Conservation (phyloP, 2,113 vertebrate genomes). For the Grantiella picta region DNA sequence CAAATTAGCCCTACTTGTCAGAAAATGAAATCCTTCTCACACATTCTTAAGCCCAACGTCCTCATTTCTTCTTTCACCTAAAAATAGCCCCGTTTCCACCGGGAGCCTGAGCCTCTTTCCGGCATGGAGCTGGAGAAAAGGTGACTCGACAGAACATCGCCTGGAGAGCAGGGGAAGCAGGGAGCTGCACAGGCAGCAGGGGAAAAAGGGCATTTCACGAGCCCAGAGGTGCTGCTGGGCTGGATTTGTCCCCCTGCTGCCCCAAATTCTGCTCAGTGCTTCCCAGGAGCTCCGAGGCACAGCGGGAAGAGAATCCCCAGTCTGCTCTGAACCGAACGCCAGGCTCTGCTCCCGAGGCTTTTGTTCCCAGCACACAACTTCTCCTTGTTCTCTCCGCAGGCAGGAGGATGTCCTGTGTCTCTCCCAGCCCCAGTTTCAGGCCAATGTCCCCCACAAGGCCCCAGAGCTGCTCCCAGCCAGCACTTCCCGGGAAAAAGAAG, state of each 20-base stretch:
- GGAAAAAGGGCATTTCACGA: background rate
- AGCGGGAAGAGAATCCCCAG: background rate
- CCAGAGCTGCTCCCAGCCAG: background rate
- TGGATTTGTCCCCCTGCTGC: background rate
- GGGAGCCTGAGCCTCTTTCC: background rate
- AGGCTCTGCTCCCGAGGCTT: background rate
- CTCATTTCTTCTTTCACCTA: background rate
- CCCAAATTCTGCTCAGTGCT: background rate
- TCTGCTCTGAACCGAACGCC: background rate
- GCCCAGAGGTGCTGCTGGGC: background rate
- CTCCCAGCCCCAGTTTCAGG: background rate
- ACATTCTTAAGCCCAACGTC: background rate
- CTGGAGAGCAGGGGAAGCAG: background rate
- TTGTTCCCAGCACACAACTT: background rate
- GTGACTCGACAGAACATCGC: background rate
- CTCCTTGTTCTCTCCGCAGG: background rate
- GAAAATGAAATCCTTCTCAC: background rate
- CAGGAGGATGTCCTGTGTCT: background rate
- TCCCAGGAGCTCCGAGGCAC: background rate
- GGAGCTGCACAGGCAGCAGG: background rate
- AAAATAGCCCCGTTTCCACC: background rate
- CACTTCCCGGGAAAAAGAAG: background rate
- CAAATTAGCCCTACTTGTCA: background rate
- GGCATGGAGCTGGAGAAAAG: background rate
- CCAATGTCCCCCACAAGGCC: background rate